Evolutionary conservation across 2,888 invertebrate species (phyloP), one percentile per base, ranked within the genome.

Genomic region (Pollenia amentaria): DNA sequence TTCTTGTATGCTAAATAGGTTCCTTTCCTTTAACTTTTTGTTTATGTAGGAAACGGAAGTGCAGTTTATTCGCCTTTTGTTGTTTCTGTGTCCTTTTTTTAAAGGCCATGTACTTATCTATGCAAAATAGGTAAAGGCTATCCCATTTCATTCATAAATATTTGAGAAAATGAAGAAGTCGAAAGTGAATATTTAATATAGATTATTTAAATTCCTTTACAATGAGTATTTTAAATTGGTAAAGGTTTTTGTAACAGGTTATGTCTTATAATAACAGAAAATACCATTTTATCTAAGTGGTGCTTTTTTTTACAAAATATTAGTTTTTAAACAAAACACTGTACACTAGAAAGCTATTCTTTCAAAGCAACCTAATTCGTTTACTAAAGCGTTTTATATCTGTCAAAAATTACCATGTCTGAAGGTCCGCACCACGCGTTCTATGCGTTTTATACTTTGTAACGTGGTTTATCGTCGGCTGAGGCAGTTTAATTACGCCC

Each of bases 31-130:
- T 14, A 65, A 69, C 51, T 46, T 79, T 18, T 40, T 67, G 78
- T 62, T 46, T 64, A 42, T 77, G 46, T 38, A 78, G 84, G 78
- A 84, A 84, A 53, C 78, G 84, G 78, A 84, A 73, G 72, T 73
- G 42, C 67, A 73, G 78, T 78, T 79, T 78, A 78, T 83, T 76
- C 76, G 77, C 40, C 57, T 57, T 67, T 73, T 64, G 55, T 65
- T 62, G 21, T 70, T n/a, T 57, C 14, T 48, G 38, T 38, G 21
- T 60, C 16, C 14, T 38, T 48, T 40, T 12, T 53, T 70, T 14
- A 12, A 82, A 64, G 2, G 16, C 51, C 44, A 11, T 51, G 38
- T 38, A 60, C 60, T 67, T 79, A 84, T 79, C 73, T 79, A 84
- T 84, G 73, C 57, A 73, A 79, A 73, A 60, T 73, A 76, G 62